These are phyloP conservation scores for Smittia sp. DNA, from an alignment of 2,888 invertebrate species.

Conservation along the genomic window DNA sequence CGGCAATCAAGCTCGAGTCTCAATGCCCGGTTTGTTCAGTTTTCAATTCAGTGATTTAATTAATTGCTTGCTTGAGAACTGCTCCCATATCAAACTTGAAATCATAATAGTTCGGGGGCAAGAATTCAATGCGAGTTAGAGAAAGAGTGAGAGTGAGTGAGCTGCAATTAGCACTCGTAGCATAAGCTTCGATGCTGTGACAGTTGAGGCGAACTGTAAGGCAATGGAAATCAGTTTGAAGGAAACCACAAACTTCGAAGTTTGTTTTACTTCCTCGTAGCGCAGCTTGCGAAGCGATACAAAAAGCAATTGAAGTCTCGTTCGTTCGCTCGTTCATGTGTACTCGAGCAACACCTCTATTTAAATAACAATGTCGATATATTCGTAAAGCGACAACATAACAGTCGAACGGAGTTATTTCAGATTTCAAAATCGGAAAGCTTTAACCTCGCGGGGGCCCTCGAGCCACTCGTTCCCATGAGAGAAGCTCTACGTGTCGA, in stretches of 20 bases:
- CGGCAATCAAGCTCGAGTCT: background rate
- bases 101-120: slow-evolving; percentile 1
- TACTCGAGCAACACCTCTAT: slow-evolving; percentile 14
- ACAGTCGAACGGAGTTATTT: slow-evolving; percentile 10
- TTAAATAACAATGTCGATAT: slow-evolving; percentile 24
- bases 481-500: background rate
- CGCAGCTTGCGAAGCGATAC: background rate
- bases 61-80: background rate
- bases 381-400: slow-evolving; percentile 28
- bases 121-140: background rate
- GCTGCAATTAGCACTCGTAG: too few species aligned
- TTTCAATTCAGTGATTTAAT: slow-evolving; percentile 18
- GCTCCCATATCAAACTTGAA: background rate
- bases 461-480: slow-evolving; percentile 2
- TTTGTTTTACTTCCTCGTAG: slow-evolving; percentile 10
- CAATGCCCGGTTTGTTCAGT: background rate
- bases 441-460: slow-evolving; percentile 30
- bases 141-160: background rate
- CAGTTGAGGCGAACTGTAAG: background rate
- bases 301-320: background rate
- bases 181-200: too few species aligned
- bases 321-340: background rate
- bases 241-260: background rate
- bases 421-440: slow-evolving; percentile 30
- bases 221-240: slow-evolving; percentile 14